Conservation (phyloP, 2,888 invertebrate genomes). For the Phytoseiulus persimilis region DNA sequence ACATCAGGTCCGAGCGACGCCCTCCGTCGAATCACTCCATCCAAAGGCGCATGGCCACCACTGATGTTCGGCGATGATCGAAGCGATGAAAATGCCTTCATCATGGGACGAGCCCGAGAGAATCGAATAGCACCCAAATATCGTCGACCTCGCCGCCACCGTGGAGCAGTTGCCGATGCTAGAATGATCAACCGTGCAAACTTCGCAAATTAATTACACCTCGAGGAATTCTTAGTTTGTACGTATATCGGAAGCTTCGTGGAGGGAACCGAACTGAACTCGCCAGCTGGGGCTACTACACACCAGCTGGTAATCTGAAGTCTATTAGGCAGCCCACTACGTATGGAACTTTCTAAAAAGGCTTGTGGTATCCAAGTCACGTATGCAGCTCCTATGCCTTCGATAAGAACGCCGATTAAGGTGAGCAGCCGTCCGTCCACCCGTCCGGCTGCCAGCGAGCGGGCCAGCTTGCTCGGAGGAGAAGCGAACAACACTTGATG, state of each 20-base stretch:
- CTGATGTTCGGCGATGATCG: neutral
- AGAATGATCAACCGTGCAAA: neutral
- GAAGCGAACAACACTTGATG: neutral
- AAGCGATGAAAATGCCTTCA: neutral
- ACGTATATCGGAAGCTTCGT: neutral
- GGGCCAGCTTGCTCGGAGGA: neutral
- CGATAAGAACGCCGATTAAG: neutral
- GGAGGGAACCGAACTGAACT: neutral
- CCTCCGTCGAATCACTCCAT: neutral
- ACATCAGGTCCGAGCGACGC: neutral
- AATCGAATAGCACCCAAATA: neutral
- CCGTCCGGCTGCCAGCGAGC: neutral
- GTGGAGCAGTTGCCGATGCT: neutral
- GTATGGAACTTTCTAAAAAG: neutral
- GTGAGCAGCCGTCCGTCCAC: neutral
- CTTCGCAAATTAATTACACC: neutral
- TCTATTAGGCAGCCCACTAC: neutral
- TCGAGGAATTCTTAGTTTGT: neutral
- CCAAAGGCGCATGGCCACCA: too few relatives aligned
- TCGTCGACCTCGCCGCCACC: neutral
- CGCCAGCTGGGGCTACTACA: neutral
- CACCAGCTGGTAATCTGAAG: neutral
- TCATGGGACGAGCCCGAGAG: neutral
- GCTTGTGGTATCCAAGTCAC: neutral
- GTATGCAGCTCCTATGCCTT: neutral